Conservation (phyloP, 2,113 vertebrate species). For the Scophthalmus maximus region DNA sequence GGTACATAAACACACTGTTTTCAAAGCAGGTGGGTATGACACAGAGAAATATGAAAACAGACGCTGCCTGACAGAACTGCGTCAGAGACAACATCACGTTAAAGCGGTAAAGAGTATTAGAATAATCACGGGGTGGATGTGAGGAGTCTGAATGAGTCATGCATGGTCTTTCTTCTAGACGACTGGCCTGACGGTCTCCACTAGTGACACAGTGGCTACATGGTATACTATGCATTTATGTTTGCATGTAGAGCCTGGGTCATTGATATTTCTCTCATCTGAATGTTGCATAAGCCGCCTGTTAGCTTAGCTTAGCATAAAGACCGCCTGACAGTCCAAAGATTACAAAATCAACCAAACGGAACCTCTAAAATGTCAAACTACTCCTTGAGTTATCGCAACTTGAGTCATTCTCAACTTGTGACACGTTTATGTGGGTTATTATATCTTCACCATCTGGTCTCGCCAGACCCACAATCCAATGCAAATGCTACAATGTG, state of each 20-base stretch:
- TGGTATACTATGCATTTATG: neutral
- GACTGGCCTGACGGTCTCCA: constrained; percentile 12
- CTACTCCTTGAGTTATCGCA: neutral
- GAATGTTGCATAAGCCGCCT: neutral
- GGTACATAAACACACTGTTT: neutral
- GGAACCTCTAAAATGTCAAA: neutral
- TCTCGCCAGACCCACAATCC: too few species aligned
- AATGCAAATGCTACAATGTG: constrained; percentile 1
- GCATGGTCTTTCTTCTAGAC: constrained; percentile 6
- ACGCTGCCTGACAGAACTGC: neutral
- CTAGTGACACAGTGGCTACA: neutral
- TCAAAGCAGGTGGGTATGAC: constrained; percentile 7
- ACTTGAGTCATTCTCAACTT: neutral
- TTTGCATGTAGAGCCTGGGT: neutral
- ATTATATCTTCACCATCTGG: neutral
- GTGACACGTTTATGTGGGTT: neutral
- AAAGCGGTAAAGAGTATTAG: constrained; percentile 30
- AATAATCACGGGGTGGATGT: constrained; percentile 35
- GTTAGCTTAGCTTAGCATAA: neutral
- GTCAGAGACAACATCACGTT: constrained; percentile 25
- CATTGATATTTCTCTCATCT: neutral
- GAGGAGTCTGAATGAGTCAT: constrained; percentile 46
- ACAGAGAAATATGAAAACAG: constrained; percentile 24
- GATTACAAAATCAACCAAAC: neutral
- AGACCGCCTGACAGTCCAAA: neutral